These are phyloP conservation scores for Hippopotamus amphibius DNA, from an alignment of 2,113 vertebrate genomes.

Conservation along the genomic window DNA sequence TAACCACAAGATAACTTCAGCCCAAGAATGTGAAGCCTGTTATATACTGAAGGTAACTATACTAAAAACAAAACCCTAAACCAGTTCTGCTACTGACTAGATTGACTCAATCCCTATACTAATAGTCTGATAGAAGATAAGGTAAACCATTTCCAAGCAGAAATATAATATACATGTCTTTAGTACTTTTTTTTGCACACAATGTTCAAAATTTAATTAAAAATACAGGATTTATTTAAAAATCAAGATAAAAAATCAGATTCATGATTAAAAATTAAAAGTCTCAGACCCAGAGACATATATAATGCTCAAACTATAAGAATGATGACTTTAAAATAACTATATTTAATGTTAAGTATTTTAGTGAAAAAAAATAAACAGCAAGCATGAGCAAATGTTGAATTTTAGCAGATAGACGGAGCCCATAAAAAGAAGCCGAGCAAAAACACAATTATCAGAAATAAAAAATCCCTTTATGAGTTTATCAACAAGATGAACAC, in stretches of 20 bases:
- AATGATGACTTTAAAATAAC: background rate
- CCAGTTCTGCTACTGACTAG: background rate
- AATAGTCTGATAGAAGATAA: background rate
- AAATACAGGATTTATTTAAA: background rate
- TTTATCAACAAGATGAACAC: background rate
- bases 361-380: background rate
- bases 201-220: background rate
- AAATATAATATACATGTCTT: background rate
- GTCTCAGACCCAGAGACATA: background rate
- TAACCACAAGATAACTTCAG: background rate
- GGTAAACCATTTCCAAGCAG: background rate
- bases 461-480: background rate
- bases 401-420: background rate
- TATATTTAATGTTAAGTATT: background rate
- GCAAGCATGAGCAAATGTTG: background rate
- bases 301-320: background rate
- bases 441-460: background rate
- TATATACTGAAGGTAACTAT: background rate
- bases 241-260: background rate
- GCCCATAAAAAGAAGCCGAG: background rate
- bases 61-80: background rate
- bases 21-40: background rate
- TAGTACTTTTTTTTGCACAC: background rate
- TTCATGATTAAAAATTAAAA: background rate
- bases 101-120: background rate